Evolutionary conservation across 2,888 invertebrate genomes (phyloP).

Genomic region (Cremastinae sp.): DNA sequence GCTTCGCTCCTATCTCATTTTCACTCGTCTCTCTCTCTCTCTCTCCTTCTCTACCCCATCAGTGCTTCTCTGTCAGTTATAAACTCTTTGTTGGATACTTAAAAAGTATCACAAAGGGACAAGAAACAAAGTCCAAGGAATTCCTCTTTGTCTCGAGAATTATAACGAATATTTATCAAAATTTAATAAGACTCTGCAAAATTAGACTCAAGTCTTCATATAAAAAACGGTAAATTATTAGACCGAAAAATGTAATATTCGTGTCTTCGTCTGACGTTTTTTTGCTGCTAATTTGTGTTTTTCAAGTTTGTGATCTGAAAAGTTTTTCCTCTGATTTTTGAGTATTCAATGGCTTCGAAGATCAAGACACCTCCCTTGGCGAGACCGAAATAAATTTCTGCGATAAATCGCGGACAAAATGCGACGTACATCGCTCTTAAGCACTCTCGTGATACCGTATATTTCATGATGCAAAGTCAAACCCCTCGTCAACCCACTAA

Average conservation of each 20-base stretch:
- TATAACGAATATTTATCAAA: neutral
- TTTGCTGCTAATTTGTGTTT: too few relatives aligned
- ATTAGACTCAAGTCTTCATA: neutral
- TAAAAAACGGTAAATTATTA: neutral
- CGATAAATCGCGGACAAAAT: neutral
- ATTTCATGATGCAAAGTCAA: slow-evolving; percentile 38
- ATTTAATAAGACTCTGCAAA: neutral
- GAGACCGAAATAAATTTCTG: neutral
- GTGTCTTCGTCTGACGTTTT: too few relatives aligned
- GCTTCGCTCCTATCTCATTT: slow-evolving; percentile 8
- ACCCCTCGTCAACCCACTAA: slow-evolving; percentile 64
- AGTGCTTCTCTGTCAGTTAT: neutral
- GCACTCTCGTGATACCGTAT: slow-evolving; percentile 4
- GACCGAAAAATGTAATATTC: neutral
- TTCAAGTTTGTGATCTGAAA: too few relatives aligned
- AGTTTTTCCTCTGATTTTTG: too few relatives aligned
- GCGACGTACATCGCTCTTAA: neutral
- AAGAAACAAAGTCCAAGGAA: slow-evolving; percentile 4
- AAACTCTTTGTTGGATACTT: slow-evolving; percentile 33
- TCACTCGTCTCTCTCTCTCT: neutral
- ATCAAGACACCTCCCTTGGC: neutral
- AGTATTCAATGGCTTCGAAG: neutral
- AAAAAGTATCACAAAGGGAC: slow-evolving; percentile 22
- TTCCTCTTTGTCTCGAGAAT: neutral
- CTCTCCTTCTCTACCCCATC: neutral